phyloP scores from a whole-genome alignment of 2,888 invertebrate species.

The Hirtodrosophila trivittata region DNA sequence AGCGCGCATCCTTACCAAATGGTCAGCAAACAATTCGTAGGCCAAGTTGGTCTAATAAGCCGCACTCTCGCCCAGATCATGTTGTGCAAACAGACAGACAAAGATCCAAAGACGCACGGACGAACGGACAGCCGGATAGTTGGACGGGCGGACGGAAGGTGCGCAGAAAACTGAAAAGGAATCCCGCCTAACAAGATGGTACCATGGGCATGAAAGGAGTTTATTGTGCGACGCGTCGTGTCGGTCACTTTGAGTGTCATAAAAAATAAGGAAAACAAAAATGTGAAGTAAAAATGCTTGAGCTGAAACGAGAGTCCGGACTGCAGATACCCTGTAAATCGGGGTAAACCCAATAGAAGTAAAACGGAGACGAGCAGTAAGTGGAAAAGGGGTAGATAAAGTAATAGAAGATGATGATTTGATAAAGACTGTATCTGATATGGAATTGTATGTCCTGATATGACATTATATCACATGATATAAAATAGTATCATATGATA shows the following conservation, averaged over 20 bases:
- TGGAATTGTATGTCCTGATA: too few species aligned
- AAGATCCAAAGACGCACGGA: not conserved
- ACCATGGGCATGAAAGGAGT: constrained; percentile 74
- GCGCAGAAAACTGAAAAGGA: constrained; percentile 48
- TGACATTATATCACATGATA: too few species aligned
- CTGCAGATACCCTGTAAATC: constrained; percentile 10
- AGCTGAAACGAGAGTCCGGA: not conserved
- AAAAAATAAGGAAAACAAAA: constrained; percentile 48
- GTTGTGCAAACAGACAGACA: constrained; percentile 69
- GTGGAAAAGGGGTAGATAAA: too few species aligned
- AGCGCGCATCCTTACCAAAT: constrained; percentile 66
- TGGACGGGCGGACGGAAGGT: constrained; percentile 10
- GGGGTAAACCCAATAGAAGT: too few species aligned
- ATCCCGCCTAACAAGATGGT: constrained; percentile 70
- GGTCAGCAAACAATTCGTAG: constrained; percentile 66
- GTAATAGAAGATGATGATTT: too few species aligned
- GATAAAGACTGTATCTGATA: too few species aligned
- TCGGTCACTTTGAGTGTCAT: constrained; percentile 79
- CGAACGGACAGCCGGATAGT: constrained; percentile 6
- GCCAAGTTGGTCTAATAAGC: constrained; percentile 75
- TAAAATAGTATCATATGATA: too few species aligned
- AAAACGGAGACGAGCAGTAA: too few species aligned
- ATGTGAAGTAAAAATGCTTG: not conserved
- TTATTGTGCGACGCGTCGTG: constrained; percentile 72
- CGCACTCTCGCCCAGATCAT: constrained; percentile 72